These are phyloP conservation scores for Pithys albifrons DNA, from an alignment of 2,113 vertebrate species.

Conservation along the genomic window DNA sequence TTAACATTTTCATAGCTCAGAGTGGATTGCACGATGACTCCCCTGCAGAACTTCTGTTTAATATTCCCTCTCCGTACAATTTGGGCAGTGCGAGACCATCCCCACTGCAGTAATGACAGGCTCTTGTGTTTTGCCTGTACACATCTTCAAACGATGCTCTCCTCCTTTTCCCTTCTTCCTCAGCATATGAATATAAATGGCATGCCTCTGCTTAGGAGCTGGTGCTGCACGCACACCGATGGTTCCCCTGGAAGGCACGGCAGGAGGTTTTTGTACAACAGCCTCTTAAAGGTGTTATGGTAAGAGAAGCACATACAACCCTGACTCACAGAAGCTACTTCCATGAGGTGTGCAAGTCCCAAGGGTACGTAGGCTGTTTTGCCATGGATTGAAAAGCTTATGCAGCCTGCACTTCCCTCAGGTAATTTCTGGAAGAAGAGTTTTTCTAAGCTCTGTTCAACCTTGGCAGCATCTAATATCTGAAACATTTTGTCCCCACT, in stretches of 20 bases:
- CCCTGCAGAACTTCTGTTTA: neutral
- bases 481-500: neutral
- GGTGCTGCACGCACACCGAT: neutral
- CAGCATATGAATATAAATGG: neutral
- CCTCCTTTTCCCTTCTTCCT: neutral
- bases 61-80: neutral
- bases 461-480: neutral
- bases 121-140: neutral
- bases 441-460: neutral
- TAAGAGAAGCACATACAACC: neutral
- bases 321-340: neutral
- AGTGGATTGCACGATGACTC: neutral
- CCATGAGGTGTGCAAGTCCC: neutral
- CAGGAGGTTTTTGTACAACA: neutral
- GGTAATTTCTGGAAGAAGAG: neutral
- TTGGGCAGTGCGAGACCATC: accelerated
- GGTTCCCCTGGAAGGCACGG: neutral
- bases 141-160: neutral
- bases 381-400: neutral
- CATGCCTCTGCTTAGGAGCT: accelerated
- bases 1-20: neutral
- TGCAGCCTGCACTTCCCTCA: neutral
- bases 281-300: accelerated
- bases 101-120: neutral
- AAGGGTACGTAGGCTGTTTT: neutral